Percentiles rank a stretch among this genome's conserved stretches.
These are phyloP conservation scores for Littorina saxatilis DNA, from an alignment of 1,140 invertebrate genomes.

Conservation along the genomic window DNA sequence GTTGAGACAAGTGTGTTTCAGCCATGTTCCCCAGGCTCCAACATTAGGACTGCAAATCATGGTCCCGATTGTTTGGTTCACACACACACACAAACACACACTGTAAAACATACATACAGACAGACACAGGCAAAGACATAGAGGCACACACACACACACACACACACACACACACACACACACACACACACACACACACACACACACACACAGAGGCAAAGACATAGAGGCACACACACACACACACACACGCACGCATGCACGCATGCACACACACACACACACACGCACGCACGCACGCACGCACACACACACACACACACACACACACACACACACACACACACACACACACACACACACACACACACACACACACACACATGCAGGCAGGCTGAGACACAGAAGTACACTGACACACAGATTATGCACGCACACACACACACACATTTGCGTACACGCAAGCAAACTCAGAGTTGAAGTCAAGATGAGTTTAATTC, in stretches of 20 bases:
- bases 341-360: slow-evolving; percentile 12
- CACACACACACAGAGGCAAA: neutral
- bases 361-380: neutral
- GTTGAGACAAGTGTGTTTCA: too few relatives aligned
- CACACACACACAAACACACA: too few relatives aligned
- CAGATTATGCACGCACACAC: neutral
- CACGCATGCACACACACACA: neutral
- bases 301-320: neutral
- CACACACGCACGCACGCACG: neutral
- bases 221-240: neutral
- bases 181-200: neutral
- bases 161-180: slow-evolving; percentile 5
- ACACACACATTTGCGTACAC: neutral
- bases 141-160: neutral
- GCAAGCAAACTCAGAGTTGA: neutral
- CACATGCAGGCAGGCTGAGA: too few relatives aligned
- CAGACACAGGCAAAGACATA: too few relatives aligned
- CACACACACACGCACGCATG: neutral
- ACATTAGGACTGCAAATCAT: too few relatives aligned
- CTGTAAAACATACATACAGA: too few relatives aligned
- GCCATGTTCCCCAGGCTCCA: too few relatives aligned
- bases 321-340: slow-evolving; percentile 2
- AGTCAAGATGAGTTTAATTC: neutral
- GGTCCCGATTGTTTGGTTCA: too few relatives aligned
- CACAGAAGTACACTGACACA: neutral